Base-by-base conservation (phyloP, 2,113 vertebrate genomes). In the Sinocyclocheilus anophthalmus region DNA sequence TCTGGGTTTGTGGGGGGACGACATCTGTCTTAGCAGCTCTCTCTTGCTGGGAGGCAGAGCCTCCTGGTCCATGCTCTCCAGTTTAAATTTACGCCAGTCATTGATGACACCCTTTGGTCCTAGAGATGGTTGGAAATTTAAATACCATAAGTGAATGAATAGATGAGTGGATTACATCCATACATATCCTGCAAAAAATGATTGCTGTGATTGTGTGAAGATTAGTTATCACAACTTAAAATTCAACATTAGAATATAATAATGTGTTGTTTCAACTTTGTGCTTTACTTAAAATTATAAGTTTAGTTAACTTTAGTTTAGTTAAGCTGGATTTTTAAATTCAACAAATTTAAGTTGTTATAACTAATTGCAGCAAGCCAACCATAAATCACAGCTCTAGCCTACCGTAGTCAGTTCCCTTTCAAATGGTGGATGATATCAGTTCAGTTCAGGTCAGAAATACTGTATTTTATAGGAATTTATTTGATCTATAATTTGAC, bases 91-190 rank as follows among this genome's bases (percentile, higher is more conserved):
- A 88, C 97, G 97, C 98, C 98, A 99, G 92, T 99, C 98, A 89
- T 96, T 94, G 92, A 99, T 99, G 83, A 99, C 98, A 9, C 98
- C 98, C 92, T 99, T 99, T 85, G 98, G 98, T 78, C 98, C 98
- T 99, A 80, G 16, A 26, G 20, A 80, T 42, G 42, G 42, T 42
- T 42, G 42, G 7, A 42, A 42, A 42, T 8, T 9, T 42, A 42
- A 42, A 42, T 59, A 22, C 7, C 11, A 22, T 70, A 45, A 59
- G 48, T 22, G 6, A 16, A 81, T 67, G 13, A 42, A 82, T 24
- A 65, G 67, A 75, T 57, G 13, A 48, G 24, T 20, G 26, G 6
- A 55, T 73, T 42, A 3, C 14, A 20, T 76, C 77, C 67, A 42
- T 72, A 50, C 0, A 53, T 45, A 45, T 42, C 42, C 42, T 50